phyloP scores from a whole-genome alignment of 2,113 vertebrate species.

The Cranoglanis bouderius region DNA sequence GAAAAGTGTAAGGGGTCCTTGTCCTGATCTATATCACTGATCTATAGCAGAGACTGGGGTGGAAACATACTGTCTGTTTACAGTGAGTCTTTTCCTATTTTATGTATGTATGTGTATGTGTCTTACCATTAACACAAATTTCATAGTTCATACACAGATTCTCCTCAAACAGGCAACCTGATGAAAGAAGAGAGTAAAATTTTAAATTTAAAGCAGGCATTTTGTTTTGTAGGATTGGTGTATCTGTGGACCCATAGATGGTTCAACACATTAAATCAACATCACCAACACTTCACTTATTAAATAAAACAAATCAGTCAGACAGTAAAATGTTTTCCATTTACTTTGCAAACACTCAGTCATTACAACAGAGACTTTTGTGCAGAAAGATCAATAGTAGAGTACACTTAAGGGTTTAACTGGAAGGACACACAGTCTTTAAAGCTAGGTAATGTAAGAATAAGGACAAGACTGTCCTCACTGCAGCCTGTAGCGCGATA shows the following conservation, averaged over 20 bases:
- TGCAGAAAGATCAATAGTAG: background rate
- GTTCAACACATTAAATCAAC: background rate
- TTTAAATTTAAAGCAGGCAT: background rate
- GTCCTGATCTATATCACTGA: background rate
- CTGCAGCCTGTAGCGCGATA: too few relatives aligned
- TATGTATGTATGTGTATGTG: slow-evolving; percentile 3
- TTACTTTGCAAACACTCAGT: background rate
- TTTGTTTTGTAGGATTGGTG: background rate
- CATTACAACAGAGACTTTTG: background rate
- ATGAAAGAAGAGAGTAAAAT: background rate
- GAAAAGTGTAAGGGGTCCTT: background rate
- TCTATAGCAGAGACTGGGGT: background rate
- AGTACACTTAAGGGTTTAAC: background rate
- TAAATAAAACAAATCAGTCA: background rate
- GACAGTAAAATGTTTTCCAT: background rate
- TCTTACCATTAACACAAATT: slow-evolving; percentile 92
- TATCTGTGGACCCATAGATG: background rate
- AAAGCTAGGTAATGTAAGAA: background rate
- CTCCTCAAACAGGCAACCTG: slow-evolving; percentile 89
- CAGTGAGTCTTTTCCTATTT: background rate
- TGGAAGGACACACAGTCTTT: background rate
- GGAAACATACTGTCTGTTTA: background rate
- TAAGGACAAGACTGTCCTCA: too few relatives aligned
- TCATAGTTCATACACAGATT: slow-evolving; percentile 83
- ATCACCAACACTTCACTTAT: background rate